Base-by-base conservation (phyloP, 2,888 invertebrate species). In the Apeira syringaria region DNA sequence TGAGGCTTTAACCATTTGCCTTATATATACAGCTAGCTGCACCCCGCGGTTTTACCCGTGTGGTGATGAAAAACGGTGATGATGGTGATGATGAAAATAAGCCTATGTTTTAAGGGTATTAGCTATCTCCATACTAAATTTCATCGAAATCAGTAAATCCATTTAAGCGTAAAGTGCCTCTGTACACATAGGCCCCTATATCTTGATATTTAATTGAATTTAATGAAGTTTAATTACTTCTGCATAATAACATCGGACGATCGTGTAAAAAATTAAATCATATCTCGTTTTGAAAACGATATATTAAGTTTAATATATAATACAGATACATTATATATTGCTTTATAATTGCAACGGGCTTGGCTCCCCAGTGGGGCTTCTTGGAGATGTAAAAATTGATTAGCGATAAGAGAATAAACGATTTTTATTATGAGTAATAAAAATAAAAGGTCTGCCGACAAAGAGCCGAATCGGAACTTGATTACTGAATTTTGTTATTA, bases 391-490 rank as follows among this genome's bases (percentile, higher is more conserved):
- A 33, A 47, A 38, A 43, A 39, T 32, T 44, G 43, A 47, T 50
- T 44, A 20, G 41, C 20, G 40, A 50, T 53, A 48, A 43, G 42
- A 41, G 43, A 20, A 43, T 48, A 48, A 38, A 47, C 20, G 39
- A 32, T 43, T 33, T 39, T 50, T 40, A 45, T 46, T 40, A 43
- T 39, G 30, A 40, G 25, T 31, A 32, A 44, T 38, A 40, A 38
- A 27, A 42, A 37, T 48, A 31, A 50, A 42, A 46, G 29, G 32
- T 25, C 39, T 12, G 41, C 48, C 52, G 52, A 41, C 52, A 49
- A 49, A 52, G 45, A 31, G 5, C 17, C 17, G 9, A 46, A 52
- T 48, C 43, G 12, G 30, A 32, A 18, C 40, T 46, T 38, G 31
- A 52, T 48, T 36, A 32, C 28, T 31, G 32, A 38, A 48, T 48